Evolutionary conservation across 1,140 invertebrate species (phyloP).

Genomic region (Lasioglossum baleicum): DNA sequence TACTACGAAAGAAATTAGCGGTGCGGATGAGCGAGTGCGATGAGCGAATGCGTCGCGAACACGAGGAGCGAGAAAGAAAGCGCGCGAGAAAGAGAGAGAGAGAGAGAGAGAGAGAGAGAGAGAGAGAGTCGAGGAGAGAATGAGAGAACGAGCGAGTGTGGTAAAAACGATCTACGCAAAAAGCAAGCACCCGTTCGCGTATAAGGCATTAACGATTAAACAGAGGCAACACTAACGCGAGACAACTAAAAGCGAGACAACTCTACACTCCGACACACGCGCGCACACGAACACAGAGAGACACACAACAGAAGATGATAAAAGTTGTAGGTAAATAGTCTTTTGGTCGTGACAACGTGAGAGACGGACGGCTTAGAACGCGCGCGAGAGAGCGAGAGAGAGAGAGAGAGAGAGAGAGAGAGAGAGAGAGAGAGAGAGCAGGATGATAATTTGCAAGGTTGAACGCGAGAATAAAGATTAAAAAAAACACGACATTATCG

Average conservation of each 20-base stretch:
- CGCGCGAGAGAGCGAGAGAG: not conserved
- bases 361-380: conserved; percentile 12
- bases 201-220: conserved; percentile 48
- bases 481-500: conserved; percentile 66
- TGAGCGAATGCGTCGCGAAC: not conserved
- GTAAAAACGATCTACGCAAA: not conserved
- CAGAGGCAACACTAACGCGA: conserved; percentile 26
- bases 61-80: not conserved
- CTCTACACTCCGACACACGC: not conserved
- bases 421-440: conserved; percentile 26
- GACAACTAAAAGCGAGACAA: not conserved
- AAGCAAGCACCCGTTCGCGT: conserved; percentile 35
- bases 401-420: conserved; percentile 15
- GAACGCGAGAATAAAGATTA: conserved; percentile 47
- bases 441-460: not conserved
- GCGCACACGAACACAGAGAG: not conserved
- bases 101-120: conserved; percentile 14
- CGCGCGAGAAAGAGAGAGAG: conserved; percentile 15
- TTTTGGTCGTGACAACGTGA: conserved; percentile 37
- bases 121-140: not conserved
- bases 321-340: conserved; percentile 58
- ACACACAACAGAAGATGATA: conserved; percentile 2
- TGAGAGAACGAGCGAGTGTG: not conserved
- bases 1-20: not conserved
- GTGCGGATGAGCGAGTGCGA: not conserved